Evolutionary conservation across 2,113 vertebrate species (phyloP), one percentile per base, ranked within the genome.

Genomic region (Scomber colias): DNA sequence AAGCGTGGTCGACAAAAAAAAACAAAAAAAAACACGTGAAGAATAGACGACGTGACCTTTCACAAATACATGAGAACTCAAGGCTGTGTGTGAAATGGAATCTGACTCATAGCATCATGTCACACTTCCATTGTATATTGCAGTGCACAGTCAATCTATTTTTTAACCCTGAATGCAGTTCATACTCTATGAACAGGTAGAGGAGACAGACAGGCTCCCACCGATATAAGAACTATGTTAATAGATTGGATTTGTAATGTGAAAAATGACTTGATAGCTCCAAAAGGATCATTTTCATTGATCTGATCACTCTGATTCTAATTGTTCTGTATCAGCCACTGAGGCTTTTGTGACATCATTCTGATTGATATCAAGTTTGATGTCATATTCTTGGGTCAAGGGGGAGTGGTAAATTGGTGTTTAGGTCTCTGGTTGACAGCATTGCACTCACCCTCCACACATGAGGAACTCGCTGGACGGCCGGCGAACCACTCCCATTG

Each of bases 401-500:
- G 6, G 8, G 6, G 35, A 40, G 7, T 7, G 24, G 24, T 27
- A 65, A 50, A 66, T 0, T 30, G 31, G 3, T 1, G 4, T 69
- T n/a, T 21, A 54, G 21, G 16, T 31, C 24, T 55, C 49, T 27
- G 7, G 5, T 44, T 4, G 0, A 5, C 9, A 11, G 19, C 16
- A n/a, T 45, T 4, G n/a, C 4, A 96, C 97, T 93, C 95, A 99
- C 97, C 98, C 97, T 95, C 95, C 97, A 89, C 95, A 98, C 81
- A 97, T 91, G 79, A 98, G 92, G 93, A 97, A 97, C 81, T 99
- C 98, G n/a, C 95, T 97, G 17, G 98, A 98, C 40, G 95, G 92
- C 16, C 96, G 87, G 57, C 95, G 96, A 53, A 95, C 86, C 24
- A 92, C 88, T 84, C 95, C 97, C 91, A 96, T 84, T 3, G 97